Base-by-base conservation (phyloP, 2,797 vertebrate species). In the Neostethus bicornis region DNA sequence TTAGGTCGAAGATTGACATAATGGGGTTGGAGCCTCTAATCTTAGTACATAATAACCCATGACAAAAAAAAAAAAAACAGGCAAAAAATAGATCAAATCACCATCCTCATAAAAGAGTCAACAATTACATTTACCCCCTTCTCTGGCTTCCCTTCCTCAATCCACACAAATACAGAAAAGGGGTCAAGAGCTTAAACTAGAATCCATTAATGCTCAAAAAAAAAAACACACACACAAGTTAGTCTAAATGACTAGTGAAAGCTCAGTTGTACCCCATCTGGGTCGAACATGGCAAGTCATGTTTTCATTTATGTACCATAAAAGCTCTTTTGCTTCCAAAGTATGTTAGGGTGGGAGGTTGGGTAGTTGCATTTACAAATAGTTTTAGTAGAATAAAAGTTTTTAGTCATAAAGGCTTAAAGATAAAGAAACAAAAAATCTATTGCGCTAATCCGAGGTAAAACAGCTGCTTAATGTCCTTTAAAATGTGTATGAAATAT, bases 61-160 rank as follows among this genome's bases (percentile, higher is more conserved):
- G 44, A 66, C 55, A 52, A 20, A 61, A 16, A 43, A 0, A 42
- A 39, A 47, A 42, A 56, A 38, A 44, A 38, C n/a, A 28, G 44
- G 32, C 0, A 55, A 51, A 50, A 66, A 48, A 44, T 35, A 62
- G 43, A 48, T 34, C 48, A 51, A 48, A 38, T 67, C 53, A 66
- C 53, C 59, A 50, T 70, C 61, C n/a, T 81, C 85, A 83, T 44
- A 68, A 66, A 82, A 82, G 64, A 72, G 52, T 29, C 59, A 66
- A 66, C 19, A n/a, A 26, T 46, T 55, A 53, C 63, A 78, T 51
- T 61, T 52, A 59, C 35, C 58, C 43, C 19, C 12, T 26, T 61
- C 42, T 66, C 51, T 65, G 14, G 64, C 43, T 50, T 24, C 60
- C 48, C 63, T 49, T 7, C 41, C 43, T 51, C 59, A 28, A 58